A percentile compares a stretch with the other conserved stretches of the same genome.
Evolutionary conservation across 2,797 vertebrate species (phyloP).

Genomic region (Coendou prehensilis): DNA sequence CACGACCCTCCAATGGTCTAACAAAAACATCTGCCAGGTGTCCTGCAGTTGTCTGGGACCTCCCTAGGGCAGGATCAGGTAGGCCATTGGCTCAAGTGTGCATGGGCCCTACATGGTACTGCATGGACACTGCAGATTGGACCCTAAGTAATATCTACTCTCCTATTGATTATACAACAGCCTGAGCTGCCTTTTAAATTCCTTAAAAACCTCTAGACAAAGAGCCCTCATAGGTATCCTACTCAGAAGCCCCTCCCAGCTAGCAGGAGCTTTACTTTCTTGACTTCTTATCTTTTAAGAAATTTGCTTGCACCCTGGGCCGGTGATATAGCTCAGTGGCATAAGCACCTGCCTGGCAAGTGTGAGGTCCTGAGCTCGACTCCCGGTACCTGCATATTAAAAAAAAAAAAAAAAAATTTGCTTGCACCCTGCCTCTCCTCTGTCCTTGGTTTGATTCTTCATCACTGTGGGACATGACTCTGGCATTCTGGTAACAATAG

Average conservation of each 20-base stretch:
- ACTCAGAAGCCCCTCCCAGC: background rate
- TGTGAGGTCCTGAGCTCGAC: too few relatives aligned
- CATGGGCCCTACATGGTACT: background rate
- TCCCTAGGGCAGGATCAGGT: background rate
- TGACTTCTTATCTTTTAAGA: background rate
- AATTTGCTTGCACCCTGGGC: background rate
- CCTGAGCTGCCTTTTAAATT: background rate
- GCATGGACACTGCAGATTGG: background rate
- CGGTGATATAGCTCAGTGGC: too few relatives aligned
- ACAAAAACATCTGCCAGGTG: background rate
- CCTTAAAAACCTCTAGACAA: background rate
- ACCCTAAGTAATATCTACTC: background rate
- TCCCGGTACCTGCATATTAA: too few relatives aligned
- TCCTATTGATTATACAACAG: background rate
- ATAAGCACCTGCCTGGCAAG: too few relatives aligned
- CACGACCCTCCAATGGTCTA: background rate
- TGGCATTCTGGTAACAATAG: background rate
- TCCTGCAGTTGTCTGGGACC: background rate
- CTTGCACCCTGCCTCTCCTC: background rate
- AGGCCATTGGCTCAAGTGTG: background rate
- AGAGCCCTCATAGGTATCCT: background rate
- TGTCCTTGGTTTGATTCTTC: background rate
- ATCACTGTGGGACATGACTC: background rate
- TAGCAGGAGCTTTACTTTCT: background rate
- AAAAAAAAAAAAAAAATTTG: background rate